Evolutionary conservation across 2,113 vertebrate species (phyloP), one percentile per base, ranked within the genome.

Genomic region (Rhabdomys dilectus): DNA sequence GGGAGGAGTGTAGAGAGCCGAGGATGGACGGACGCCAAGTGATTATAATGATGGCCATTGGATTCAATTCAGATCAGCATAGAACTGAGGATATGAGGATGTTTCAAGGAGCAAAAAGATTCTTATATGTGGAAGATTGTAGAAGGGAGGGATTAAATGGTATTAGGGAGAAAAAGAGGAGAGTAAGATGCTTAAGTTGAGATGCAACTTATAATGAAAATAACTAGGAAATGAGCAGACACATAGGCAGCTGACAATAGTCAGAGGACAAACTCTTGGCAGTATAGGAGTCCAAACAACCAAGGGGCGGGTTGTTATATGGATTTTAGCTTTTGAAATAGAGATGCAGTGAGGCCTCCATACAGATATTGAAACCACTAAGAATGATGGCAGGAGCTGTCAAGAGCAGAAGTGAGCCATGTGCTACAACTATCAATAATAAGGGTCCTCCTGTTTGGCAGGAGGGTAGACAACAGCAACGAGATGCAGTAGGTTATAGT

Each of bases 181-280:
- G 8, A 93, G 9, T 91, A n/a, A 7, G 7, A 15, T 91, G 51
- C 36, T 80, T 91, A 93, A 91, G 73, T 72, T 21, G 84, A 91
- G 45, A 86, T 80, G 7, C 78, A 75, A 91, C 86, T 89, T 80
- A 3, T 62, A 91, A 78, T 86, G 72, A 70, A 42, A 76, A 93
- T 7, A 13, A 80, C 48, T 89, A 85, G 29, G 39, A 91, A 68
- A 60, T 89, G 64, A 81, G 21, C 36, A 34, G 64, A 2, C 10
- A 31, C 29, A 7, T 75, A 10, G 17, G 31, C 77, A 45, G 22
- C 51, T 80, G n/a, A 94, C 34, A 68, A 56, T 95, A 60, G 48
- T 56, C 53, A 93, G n/a, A 96, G 64, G 31, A 80, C 48, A 94
- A 94, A 42, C 91, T 80, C 29, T 93, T 94, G 88, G 56, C 42